Percentiles rank a stretch among this genome's conserved stretches.
phyloP scores from a whole-genome alignment of 2,888 invertebrate species.

The Dolomedes plantarius region DNA sequence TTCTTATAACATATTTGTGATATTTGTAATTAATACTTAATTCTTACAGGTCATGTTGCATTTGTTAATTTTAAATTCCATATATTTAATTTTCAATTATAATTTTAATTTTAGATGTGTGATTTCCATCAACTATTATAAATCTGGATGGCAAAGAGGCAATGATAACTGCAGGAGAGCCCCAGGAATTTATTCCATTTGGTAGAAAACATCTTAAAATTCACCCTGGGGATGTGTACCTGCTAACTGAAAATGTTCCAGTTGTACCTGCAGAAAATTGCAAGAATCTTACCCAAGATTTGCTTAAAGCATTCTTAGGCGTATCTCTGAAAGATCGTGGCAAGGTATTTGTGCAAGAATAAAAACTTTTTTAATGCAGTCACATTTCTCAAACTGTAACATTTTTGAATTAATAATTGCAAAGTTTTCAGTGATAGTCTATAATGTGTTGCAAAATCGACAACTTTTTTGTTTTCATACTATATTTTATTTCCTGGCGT shows the following conservation, averaged over 20 bases:
- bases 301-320: conserved; percentile 71
- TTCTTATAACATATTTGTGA: no score
- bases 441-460: no score
- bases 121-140: conserved; percentile 2
- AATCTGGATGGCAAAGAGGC: conserved; percentile 72
- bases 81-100: no score
- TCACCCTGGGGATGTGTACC: conserved; percentile 69
- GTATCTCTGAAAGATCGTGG: conserved; percentile 59
- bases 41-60: no score
- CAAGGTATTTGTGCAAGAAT: conserved; percentile 26
- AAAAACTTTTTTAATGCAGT: no score
- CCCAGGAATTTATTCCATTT: conserved; percentile 90
- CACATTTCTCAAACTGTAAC: no score
- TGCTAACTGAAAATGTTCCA: conserved; percentile 43
- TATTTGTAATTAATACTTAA: no score
- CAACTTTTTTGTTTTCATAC: no score
- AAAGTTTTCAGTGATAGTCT: no score
- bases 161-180: conserved; percentile 72
- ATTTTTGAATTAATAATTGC: no score
- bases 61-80: no score
- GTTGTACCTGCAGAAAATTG: conserved; percentile 25
- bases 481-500: no score
- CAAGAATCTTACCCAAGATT: conserved; percentile 65
- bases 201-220: conserved; percentile 81
- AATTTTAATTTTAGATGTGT: not conserved